Conservation (phyloP, 2,113 vertebrate species). For the Syngnathoides biaculeatus region DNA sequence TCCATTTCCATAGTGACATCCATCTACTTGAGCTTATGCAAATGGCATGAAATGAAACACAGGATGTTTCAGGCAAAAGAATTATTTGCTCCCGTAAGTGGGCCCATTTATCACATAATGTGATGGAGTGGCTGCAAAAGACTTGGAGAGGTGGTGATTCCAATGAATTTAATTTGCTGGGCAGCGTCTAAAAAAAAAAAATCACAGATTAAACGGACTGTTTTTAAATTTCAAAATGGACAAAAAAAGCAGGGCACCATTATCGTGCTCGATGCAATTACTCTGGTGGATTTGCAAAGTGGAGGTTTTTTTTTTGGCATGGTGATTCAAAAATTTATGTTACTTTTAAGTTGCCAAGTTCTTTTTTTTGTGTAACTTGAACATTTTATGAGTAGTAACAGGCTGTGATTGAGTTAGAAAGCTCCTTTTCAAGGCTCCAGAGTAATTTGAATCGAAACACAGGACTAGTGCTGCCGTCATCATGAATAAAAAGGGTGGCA, state of each 20-base stretch:
- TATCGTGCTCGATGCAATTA: slow-evolving; percentile 41
- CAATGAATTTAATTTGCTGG: slow-evolving; percentile 56
- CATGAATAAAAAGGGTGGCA: no score
- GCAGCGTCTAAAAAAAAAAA: slow-evolving; percentile 35
- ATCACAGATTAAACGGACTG: slow-evolving; percentile 15
- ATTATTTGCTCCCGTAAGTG: slow-evolving; percentile 46
- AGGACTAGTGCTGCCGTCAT: background rate
- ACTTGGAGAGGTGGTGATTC: slow-evolving; percentile 52
- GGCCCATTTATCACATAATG: slow-evolving; percentile 51
- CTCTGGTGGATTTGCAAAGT: slow-evolving; percentile 18
- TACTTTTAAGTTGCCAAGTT: slow-evolving; percentile 11
- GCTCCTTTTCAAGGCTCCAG: background rate
- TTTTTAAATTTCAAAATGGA: slow-evolving; percentile 52
- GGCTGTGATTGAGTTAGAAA: slow-evolving; percentile 19
- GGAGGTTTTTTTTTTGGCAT: slow-evolving; percentile 38
- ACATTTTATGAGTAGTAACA: background rate
- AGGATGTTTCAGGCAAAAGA: slow-evolving; percentile 44
- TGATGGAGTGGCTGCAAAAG: slow-evolving; percentile 52
- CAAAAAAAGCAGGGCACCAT: slow-evolving; percentile 25
- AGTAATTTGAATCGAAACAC: background rate
- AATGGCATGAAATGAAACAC: slow-evolving; percentile 54
- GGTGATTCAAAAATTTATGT: slow-evolving; percentile 44
- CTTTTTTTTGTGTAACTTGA: background rate
- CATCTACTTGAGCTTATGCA: slow-evolving; percentile 50
- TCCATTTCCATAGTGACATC: slow-evolving; percentile 43